Evolutionary conservation across 2,888 invertebrate genomes (phyloP).

Genomic region (Tenthredo scrophulariae): DNA sequence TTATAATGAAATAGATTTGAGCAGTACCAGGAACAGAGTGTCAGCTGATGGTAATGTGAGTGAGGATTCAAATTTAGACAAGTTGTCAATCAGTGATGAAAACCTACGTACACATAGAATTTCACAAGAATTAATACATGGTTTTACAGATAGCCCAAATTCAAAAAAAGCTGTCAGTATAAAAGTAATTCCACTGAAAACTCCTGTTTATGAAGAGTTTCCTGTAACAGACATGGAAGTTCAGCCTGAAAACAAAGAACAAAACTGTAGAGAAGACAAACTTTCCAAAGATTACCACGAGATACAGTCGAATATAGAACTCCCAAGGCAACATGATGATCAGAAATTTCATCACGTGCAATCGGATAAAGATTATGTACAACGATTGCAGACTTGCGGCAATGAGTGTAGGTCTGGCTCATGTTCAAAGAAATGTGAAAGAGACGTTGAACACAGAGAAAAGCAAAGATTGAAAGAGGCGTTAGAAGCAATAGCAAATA

Average conservation of each 20-base stretch:
- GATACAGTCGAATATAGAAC: neutral
- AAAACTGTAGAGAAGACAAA: neutral
- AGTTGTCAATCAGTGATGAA: neutral
- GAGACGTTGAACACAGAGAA: slow-evolving; percentile 26
- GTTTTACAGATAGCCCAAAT: neutral
- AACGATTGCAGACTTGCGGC: neutral
- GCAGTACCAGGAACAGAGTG: neutral
- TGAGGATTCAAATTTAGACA: neutral
- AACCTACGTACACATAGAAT: neutral
- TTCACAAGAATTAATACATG: neutral
- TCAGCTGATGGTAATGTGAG: neutral
- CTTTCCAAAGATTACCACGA: neutral
- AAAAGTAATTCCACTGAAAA: neutral
- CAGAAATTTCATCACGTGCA: slow-evolving; percentile 13
- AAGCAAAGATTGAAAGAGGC: slow-evolving; percentile 32
- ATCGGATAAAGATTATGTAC: slow-evolving; percentile 31
- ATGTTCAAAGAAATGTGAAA: slow-evolving; percentile 42
- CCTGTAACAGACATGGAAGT: neutral
- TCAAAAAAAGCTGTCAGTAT: slow-evolving; percentile 21
- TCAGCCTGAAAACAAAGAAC: neutral
- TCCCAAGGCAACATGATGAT: neutral
- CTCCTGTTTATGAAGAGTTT: neutral
- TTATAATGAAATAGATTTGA: neutral
- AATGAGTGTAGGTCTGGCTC: slow-evolving; percentile 18
- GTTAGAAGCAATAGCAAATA: slow-evolving; percentile 22